Conservation (phyloP, 2,888 invertebrate genomes). For the Bembecia ichneumoniformis region DNA sequence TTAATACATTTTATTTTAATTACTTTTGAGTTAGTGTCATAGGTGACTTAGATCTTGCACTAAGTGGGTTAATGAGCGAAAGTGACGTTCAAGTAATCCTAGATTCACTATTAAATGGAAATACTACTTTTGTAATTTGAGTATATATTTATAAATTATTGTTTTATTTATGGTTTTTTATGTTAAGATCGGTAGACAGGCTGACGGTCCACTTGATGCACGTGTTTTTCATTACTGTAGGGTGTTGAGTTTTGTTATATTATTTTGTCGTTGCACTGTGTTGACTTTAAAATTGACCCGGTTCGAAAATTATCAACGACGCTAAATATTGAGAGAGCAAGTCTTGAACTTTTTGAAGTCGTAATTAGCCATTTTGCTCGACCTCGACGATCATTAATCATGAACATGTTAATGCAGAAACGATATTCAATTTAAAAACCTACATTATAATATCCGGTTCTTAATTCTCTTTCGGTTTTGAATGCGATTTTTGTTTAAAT, state of each 20-base stretch:
- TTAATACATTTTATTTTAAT: no score
- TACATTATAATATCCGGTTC: not conserved
- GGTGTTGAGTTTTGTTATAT: no score
- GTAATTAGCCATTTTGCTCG: slow-evolving; percentile 7
- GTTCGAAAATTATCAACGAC: not conserved
- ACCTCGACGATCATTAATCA: slow-evolving; percentile 5
- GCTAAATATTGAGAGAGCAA: slow-evolving; percentile 27
- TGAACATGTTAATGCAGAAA: not conserved
- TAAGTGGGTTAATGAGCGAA: not conserved
- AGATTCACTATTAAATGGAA: no score
- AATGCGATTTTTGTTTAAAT: slow-evolving; percentile 3
- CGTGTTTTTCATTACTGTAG: no score
- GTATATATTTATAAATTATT: no score
- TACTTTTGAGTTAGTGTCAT: not conserved
- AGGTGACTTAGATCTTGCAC: not conserved
- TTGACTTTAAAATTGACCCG: not conserved
- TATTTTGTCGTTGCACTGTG: not conserved
- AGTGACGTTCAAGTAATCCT: no score
- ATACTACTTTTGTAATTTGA: no score
- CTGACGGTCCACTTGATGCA: no score
- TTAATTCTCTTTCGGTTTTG: not conserved
- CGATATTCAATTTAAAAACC: slow-evolving; percentile 1
- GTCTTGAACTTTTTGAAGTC: not conserved
- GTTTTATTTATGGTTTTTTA: no score
- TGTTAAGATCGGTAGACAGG: no score